Percentiles rank a stretch among this genome's conserved stretches.
phyloP scores from a whole-genome alignment of 2,113 vertebrate species.

The Naja naja region DNA sequence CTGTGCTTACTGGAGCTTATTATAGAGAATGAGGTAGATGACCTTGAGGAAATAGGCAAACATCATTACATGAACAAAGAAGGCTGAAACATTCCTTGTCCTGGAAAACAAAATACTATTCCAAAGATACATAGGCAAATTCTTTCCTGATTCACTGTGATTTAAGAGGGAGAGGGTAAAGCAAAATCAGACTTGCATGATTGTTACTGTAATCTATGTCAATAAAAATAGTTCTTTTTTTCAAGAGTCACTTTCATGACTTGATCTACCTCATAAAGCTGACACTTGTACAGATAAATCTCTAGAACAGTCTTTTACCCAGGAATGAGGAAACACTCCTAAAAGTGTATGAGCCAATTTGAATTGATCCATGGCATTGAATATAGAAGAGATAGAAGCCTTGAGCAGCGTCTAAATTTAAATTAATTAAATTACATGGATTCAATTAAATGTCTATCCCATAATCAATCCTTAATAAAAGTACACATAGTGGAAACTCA shows the following conservation, averaged over 20 bases:
- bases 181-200: background rate
- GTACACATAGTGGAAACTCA: background rate
- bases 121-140: background rate
- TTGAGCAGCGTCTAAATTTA: background rate
- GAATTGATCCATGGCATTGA: background rate
- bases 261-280: background rate
- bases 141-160: background rate
- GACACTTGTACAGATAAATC: background rate
- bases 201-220: background rate
- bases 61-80: background rate
- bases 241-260: background rate
- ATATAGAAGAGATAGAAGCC: background rate
- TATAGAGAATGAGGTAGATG: background rate
- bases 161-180: background rate
- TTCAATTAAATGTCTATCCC: background rate
- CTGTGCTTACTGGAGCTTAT: background rate
- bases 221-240: background rate
- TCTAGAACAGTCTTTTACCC: background rate
- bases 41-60: background rate
- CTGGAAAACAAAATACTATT: background rate
- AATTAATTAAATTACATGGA: background rate
- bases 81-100: background rate
- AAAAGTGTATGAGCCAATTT: background rate
- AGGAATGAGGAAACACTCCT: background rate
- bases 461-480: background rate